Evolutionary conservation across 1,140 invertebrate species (phyloP).

Genomic region (Caenorhabditis remanei): DNA sequence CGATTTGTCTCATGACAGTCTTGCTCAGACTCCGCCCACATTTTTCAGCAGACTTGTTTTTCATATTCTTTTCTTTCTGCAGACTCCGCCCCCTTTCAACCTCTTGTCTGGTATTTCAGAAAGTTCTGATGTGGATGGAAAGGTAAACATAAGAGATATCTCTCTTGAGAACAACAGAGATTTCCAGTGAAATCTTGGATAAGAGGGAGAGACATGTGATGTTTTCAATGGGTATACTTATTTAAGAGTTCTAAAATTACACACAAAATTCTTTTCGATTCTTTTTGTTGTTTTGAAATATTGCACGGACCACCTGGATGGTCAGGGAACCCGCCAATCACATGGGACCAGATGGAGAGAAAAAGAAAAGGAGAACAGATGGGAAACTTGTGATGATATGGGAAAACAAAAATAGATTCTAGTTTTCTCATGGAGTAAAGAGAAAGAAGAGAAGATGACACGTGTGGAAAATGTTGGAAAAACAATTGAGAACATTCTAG

Average conservation of each 20-base stretch:
- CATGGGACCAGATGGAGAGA: neutral
- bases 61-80: too few relatives aligned
- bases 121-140: neutral
- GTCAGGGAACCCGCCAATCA: conserved; percentile 19
- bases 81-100: neutral
- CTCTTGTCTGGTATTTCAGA: neutral
- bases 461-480: neutral
- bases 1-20: conserved; percentile 7
- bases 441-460: neutral
- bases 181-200: conserved; percentile 1
- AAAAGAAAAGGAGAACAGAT: neutral
- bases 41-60: conserved; percentile 45
- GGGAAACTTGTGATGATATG: neutral
- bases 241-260: conserved; percentile 13
- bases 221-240: neutral
- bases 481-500: neutral
- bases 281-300: conserved; percentile 4
- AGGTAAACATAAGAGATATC: neutral
- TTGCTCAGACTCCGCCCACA: neutral
- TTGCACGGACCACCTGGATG: conserved; percentile 45
- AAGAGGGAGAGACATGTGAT: neutral
- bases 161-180: conserved; percentile 14
- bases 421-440: neutral
- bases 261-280: neutral
- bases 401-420: neutral